Evolutionary conservation across 1,140 invertebrate species (phyloP).

Genomic region (Neodiprion fabricii): DNA sequence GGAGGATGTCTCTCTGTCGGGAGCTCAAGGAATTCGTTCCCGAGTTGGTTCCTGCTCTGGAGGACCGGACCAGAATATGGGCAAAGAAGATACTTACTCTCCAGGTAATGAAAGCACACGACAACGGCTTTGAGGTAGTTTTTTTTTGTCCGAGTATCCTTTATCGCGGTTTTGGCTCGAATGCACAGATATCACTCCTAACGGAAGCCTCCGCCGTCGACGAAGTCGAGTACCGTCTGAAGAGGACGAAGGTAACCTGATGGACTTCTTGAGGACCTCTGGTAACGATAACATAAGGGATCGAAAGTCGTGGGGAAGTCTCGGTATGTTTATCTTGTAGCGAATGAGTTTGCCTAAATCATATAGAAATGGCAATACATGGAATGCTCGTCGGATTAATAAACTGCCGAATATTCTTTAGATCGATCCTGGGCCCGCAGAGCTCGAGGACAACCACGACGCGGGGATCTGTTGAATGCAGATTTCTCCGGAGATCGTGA

Average conservation of each 20-base stretch:
- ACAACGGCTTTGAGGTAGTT: neutral
- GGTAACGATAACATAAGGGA: constrained; percentile 79
- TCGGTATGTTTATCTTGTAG: constrained; percentile 63
- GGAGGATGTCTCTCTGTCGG: constrained; percentile 69
- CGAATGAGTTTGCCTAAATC: neutral
- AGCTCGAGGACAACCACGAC: constrained; percentile 73
- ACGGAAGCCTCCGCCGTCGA: constrained; percentile 81
- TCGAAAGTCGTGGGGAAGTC: constrained; percentile 83
- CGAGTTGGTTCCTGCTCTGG: constrained; percentile 72
- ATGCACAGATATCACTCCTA: constrained; percentile 82
- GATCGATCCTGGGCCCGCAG: constrained; percentile 88
- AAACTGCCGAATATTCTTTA: constrained; percentile 37
- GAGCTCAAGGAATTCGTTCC: constrained; percentile 73
- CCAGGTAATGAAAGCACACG: constrained; percentile 64
- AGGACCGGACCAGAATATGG: constrained; percentile 57
- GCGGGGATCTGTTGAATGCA: constrained; percentile 71
- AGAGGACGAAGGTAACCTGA: constrained; percentile 83
- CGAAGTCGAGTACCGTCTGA: constrained; percentile 82
- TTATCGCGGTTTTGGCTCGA: neutral
- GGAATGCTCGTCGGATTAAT: neutral
- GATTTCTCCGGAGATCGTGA: constrained; percentile 76
- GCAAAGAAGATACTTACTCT: constrained; percentile 73
- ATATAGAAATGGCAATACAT: neutral
- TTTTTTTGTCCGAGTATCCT: constrained; percentile 18
- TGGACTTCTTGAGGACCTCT: constrained; percentile 84